These are phyloP conservation scores for Trypoxylus dichotomus DNA, from an alignment of 1,140 invertebrate species.

Conservation along the genomic window DNA sequence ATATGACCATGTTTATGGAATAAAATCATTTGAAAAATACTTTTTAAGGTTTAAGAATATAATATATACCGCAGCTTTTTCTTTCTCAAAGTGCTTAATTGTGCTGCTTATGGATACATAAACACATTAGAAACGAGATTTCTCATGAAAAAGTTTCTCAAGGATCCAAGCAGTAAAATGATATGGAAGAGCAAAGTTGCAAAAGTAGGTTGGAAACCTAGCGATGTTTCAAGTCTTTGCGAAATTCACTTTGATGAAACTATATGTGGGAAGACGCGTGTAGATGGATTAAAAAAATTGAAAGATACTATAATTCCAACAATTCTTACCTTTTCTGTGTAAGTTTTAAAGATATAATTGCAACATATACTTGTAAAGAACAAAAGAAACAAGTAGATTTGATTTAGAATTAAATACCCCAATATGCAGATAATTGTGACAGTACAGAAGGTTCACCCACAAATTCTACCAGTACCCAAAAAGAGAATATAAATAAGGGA, in stretches of 20 bases:
- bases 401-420: not conserved
- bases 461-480: not conserved
- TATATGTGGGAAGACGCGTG: conserved; percentile 35
- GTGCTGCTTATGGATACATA: not conserved
- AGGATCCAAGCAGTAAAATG: not conserved
- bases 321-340: conserved; percentile 28
- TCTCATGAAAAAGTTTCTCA: not conserved
- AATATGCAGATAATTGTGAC: not conserved
- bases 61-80: no score
- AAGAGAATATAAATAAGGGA: not conserved
- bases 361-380: not conserved
- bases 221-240: conserved; percentile 5
- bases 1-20: no score
- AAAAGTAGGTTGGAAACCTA: not conserved
- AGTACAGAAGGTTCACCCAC: not conserved
- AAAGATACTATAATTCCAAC: conserved; percentile 34
- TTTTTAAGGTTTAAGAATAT: no score
- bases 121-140: not conserved
- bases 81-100: not conserved
- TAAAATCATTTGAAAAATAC: no score
- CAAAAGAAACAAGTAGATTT: not conserved
- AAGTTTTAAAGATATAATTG: not conserved
- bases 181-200: not conserved
- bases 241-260: conserved; percentile 35
- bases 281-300: conserved; percentile 35